phyloP scores from a whole-genome alignment of 2,797 vertebrate genomes.

The Sorex maritimensis region DNA sequence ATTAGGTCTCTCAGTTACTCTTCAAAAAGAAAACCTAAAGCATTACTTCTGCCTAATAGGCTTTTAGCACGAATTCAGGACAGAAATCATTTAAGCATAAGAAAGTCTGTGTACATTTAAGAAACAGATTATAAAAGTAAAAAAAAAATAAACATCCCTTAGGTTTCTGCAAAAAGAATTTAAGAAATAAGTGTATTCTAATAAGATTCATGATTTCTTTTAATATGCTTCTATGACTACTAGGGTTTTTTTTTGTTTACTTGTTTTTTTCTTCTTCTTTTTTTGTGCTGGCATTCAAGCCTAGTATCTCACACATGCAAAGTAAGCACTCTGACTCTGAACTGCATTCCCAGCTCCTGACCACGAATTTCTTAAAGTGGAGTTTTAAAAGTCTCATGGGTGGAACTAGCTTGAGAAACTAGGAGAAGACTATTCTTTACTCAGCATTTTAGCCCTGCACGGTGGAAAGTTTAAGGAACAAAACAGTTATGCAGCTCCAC shows the following conservation, averaged over 20 bases:
- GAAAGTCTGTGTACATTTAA: constrained; percentile 53
- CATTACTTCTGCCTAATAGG: constrained; percentile 38
- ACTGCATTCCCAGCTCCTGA: too few relatives aligned
- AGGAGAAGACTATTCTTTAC: constrained; percentile 17
- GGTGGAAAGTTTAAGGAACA: constrained; percentile 9
- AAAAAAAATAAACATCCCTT: constrained; percentile 38
- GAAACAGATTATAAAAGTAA: constrained; percentile 41
- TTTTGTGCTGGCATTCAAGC: too few relatives aligned
- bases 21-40: constrained; percentile 18
- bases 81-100: constrained; percentile 47
- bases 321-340: too few relatives aligned
- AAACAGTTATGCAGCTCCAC: not conserved
- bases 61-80: constrained; percentile 16
- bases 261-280: too few relatives aligned
- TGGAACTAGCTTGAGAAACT: constrained; percentile 46
- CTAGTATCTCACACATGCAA: too few relatives aligned
- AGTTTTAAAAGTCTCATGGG: constrained; percentile 40
- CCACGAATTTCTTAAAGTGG: constrained; percentile 29
- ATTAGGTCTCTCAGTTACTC: not conserved
- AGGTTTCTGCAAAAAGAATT: constrained; percentile 17
- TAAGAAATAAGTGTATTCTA: constrained; percentile 8
- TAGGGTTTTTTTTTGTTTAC: not conserved
- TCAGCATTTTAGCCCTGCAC: not conserved
- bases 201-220: not conserved
- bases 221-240: not conserved